Percentiles rank a stretch among this genome's conserved stretches.
phyloP scores from a whole-genome alignment of 2,797 vertebrate species.

The Phalanger gymnotis region DNA sequence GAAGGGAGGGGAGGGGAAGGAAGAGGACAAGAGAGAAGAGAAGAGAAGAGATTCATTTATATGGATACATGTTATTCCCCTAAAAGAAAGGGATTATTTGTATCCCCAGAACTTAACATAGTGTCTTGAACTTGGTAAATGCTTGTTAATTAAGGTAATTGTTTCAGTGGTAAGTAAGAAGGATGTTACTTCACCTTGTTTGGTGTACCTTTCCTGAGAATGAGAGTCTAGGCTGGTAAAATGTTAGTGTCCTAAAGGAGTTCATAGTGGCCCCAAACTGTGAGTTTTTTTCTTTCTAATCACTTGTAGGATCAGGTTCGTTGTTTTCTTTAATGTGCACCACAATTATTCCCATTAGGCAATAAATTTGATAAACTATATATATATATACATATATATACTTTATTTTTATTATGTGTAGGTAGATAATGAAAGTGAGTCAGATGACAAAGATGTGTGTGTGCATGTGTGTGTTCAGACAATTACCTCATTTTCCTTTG shows the following conservation, averaged over 20 bases:
- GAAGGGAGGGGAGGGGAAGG: no score
- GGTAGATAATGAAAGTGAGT: constrained; percentile 29
- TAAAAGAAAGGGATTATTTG: not conserved
- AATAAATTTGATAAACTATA: not conserved
- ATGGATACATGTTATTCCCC: not conserved
- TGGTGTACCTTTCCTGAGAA: not conserved
- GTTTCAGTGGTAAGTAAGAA: not conserved
- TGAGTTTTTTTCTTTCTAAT: constrained; percentile 17
- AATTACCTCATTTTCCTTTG: constrained; percentile 38
- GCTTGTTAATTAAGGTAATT: not conserved
- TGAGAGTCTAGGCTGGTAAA: not conserved
- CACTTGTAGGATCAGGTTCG: not conserved
- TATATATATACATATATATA: constrained; percentile 20
- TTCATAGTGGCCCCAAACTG: constrained; percentile 11
- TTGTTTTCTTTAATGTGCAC: not conserved
- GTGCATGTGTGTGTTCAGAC: not conserved
- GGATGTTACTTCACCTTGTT: not conserved
- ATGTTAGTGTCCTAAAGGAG: not conserved
- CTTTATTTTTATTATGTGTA: constrained; percentile 24
- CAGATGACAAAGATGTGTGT: constrained; percentile 21
- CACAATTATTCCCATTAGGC: not conserved
- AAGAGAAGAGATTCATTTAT: not conserved
- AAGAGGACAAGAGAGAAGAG: no score
- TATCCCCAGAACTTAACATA: not conserved
- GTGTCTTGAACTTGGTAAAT: not conserved